Evolutionary conservation across 2,113 vertebrate species (phyloP).

Genomic region (Cochlearius cochlearius): DNA sequence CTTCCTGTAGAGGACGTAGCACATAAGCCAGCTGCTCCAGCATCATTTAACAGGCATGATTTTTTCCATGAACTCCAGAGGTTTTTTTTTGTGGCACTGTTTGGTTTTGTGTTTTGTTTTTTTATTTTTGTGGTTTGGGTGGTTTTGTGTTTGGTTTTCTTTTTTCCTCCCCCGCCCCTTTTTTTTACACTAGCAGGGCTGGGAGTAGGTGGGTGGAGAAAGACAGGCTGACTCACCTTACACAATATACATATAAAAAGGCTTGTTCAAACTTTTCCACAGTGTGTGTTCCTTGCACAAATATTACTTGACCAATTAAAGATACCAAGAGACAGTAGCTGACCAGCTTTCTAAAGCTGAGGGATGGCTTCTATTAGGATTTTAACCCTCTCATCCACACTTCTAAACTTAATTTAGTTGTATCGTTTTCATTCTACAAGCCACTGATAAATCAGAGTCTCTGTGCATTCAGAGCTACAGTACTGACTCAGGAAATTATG

Average conservation of each 20-base stretch:
- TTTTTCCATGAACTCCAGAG: background rate
- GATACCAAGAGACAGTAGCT: background rate
- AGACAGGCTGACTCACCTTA: background rate
- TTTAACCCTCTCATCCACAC: background rate
- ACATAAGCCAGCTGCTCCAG: background rate
- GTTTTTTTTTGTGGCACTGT: background rate
- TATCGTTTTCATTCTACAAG: background rate
- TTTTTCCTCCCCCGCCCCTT: rapidly evolving
- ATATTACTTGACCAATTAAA: background rate
- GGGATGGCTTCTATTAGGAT: background rate
- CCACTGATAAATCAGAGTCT: background rate
- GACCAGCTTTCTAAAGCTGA: background rate
- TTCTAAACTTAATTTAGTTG: background rate
- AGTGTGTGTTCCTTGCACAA: background rate
- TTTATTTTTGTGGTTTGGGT: background rate
- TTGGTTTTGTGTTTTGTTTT: background rate
- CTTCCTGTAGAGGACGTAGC: background rate
- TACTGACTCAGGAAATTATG: background rate
- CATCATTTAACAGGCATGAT: background rate
- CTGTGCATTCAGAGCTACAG: background rate
- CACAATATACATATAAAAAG: background rate
- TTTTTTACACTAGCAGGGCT: background rate
- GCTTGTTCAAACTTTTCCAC: background rate
- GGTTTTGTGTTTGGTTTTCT: background rate
- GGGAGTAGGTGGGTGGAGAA: background rate